Conservation (phyloP, 1,140 invertebrate genomes). For the Brachystomella parvula region DNA sequence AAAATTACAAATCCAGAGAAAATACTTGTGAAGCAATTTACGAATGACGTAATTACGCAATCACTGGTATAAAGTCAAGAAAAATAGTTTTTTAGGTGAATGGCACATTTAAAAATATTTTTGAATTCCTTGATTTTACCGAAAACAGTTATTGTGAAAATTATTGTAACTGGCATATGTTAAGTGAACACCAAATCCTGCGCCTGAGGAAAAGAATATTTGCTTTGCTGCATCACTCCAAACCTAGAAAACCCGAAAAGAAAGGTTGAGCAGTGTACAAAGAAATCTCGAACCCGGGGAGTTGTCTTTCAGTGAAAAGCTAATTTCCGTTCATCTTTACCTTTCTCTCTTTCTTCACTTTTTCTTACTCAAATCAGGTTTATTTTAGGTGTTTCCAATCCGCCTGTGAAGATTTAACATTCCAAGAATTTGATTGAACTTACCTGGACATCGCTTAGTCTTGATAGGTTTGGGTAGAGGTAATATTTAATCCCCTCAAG, state of each 20-base stretch:
- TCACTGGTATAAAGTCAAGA: constrained; percentile 51
- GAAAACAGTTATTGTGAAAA: constrained; percentile 75
- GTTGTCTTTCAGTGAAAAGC: too few relatives aligned
- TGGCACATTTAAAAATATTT: background rate
- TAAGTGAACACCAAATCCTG: constrained; percentile 82
- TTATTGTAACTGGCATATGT: constrained; percentile 83
- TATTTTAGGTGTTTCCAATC: too few relatives aligned
- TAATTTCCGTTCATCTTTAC: too few relatives aligned
- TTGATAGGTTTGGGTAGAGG: constrained; percentile 45
- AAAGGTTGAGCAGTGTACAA: too few relatives aligned
- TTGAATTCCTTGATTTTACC: constrained; percentile 50
- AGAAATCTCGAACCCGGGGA: too few relatives aligned
- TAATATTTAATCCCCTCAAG: constrained; percentile 46
- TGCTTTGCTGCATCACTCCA: constrained; percentile 88
- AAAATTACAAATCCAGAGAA: constrained; percentile 91
- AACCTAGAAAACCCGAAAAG: constrained; percentile 51
- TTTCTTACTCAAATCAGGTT: too few relatives aligned
- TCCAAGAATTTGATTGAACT: constrained; percentile 14
- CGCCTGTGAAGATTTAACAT: too few relatives aligned
- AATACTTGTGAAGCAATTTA: constrained; percentile 82
- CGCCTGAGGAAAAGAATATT: constrained; percentile 84
- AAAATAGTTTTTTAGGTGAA: background rate
- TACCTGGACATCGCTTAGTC: constrained; percentile 44
- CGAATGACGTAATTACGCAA: constrained; percentile 59
- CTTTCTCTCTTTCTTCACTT: too few relatives aligned